Evolutionary conservation across 2,888 invertebrate genomes (phyloP).

Genomic region (Crossocerus cetratus): DNA sequence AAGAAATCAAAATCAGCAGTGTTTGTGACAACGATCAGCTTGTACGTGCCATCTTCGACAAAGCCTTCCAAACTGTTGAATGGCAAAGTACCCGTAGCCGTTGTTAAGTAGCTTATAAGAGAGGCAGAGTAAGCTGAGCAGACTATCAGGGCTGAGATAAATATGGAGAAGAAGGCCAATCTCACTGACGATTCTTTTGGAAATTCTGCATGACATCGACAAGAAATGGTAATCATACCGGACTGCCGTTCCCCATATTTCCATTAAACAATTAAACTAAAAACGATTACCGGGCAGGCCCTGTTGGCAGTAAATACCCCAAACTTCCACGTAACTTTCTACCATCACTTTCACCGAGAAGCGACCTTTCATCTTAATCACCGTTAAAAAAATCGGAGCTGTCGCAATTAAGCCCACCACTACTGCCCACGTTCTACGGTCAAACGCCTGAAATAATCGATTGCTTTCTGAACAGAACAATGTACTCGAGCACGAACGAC

Average conservation of each 20-base stretch:
- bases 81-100: slow-evolving; percentile 52
- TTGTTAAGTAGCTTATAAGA: slow-evolving; percentile 62
- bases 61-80: slow-evolving; percentile 65
- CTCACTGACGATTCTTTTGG: slow-evolving; percentile 56
- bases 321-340: slow-evolving; percentile 59
- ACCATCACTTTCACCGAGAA: slow-evolving; percentile 32
- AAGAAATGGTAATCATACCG: too few species aligned
- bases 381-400: slow-evolving; percentile 46
- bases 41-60: slow-evolving; percentile 60
- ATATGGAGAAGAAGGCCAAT: slow-evolving; percentile 64
- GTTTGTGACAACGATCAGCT: slow-evolving; percentile 55
- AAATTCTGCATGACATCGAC: slow-evolving; percentile 54
- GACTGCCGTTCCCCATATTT: too few species aligned
- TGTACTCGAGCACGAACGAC: not conserved
- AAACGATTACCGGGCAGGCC: slow-evolving; percentile 55
- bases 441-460: slow-evolving; percentile 43
- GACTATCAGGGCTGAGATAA: slow-evolving; percentile 60
- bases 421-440: slow-evolving; percentile 38
- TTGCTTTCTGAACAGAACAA: too few species aligned
- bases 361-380: slow-evolving; percentile 44
- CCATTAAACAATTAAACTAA: not conserved
- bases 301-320: slow-evolving; percentile 70
- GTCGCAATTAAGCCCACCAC: slow-evolving; percentile 37
- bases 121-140: slow-evolving; percentile 67
- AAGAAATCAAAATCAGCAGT: slow-evolving; percentile 62